Evolutionary conservation across 2,797 vertebrate species (phyloP), one percentile per base, ranked within the genome.

Genomic region (Enoplosus armatus): DNA sequence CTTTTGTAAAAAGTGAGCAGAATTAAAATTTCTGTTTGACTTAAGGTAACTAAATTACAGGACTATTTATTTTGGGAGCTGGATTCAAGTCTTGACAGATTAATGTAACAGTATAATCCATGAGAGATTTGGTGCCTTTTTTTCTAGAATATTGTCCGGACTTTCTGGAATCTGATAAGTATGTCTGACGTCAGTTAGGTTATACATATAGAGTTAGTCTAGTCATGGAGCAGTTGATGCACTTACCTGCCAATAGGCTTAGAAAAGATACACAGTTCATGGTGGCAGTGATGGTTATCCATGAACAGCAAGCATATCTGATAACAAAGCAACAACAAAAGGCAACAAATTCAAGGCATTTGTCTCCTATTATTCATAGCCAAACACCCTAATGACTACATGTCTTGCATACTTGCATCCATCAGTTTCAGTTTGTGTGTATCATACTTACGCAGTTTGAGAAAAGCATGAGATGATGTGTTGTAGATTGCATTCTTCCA

Each of bases 181-280:
- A 6, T 22, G 3, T 61, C 8, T 64, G 43, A 64, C 6, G 5
- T 47, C 1, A 8, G 41, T 20, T 26, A 8, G 5, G 6, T n/a
- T 24, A 6, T 66, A 11, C 0, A 37, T 53, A 6, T 0, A 35
- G 4, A 68, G 9, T 26, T n/a, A 20, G 22, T 26, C 41, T 51
- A 27, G 24, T 62, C 33, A 75, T 31, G 22, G 33, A 63, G 72
- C 43, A 68, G 22, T 14, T 45, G 5, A 58, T 62, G 8, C 37
- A 26, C 79, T 74, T 33, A 82, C 73, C 73, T 63, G 58, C 20
- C n/a, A 85, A 6, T 2, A 80, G 4, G 20, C 29, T 55, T 20
- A 64, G n/a, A 35, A 80, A 35, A 10, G 56, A 11, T 14, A 6
- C 50, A 43, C 11, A 43, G 22, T 59, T 69, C 75, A 75, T 85